These are phyloP conservation scores for Pluvialis apricaria DNA, from an alignment of 2,113 vertebrate genomes.

Conservation along the genomic window DNA sequence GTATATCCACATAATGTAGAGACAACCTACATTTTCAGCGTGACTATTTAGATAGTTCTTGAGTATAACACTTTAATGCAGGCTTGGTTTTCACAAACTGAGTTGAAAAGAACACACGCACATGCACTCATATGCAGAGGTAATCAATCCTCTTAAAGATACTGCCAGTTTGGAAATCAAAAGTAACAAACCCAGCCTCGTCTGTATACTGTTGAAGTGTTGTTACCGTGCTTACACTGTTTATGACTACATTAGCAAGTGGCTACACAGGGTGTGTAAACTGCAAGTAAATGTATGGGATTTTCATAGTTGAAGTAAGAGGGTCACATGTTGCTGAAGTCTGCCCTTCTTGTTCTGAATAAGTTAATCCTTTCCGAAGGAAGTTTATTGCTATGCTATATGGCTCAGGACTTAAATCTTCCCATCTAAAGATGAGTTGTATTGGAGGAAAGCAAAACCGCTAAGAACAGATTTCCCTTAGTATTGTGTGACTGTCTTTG, in stretches of 20 bases:
- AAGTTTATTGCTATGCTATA: neutral
- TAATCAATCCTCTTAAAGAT: neutral
- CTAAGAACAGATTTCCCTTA: neutral
- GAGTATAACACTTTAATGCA: neutral
- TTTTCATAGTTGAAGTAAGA: neutral
- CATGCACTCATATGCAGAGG: too few relatives aligned
- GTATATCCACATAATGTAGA: neutral
- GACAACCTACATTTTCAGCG: neutral
- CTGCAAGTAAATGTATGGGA: neutral
- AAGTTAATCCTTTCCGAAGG: neutral
- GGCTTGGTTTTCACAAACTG: neutral
- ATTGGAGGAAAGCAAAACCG: neutral
- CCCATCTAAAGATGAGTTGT: neutral
- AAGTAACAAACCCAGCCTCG: neutral
- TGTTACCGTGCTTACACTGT: neutral
- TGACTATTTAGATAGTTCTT: neutral
- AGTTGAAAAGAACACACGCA: neutral
- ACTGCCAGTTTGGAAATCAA: neutral
- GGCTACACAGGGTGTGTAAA: neutral
- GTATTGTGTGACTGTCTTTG: neutral
- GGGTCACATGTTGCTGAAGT: neutral
- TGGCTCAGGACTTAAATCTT: neutral
- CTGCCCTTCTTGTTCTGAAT: neutral
- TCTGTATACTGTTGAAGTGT: neutral
- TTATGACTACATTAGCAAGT: neutral